Evolutionary conservation across 1,140 invertebrate genomes (phyloP).

Genomic region (Ceratitis capitata): DNA sequence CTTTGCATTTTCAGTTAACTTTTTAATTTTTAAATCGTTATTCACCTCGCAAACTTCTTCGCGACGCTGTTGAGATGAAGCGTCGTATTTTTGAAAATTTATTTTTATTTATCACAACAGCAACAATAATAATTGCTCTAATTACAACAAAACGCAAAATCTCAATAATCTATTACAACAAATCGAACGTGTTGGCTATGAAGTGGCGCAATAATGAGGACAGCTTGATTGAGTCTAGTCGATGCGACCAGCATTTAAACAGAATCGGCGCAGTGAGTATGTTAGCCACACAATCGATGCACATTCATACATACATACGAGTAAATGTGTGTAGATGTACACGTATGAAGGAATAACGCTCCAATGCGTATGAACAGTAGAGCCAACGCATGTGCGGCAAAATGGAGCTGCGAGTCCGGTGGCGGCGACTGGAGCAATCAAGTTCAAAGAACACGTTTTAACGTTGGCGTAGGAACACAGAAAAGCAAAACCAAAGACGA

Average conservation of each 20-base stretch:
- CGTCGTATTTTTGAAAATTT: too few species aligned
- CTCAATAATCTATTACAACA: background rate
- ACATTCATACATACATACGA: background rate
- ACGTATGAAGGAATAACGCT: background rate
- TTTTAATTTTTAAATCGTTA: too few species aligned
- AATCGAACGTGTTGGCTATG: background rate
- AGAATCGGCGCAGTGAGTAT: background rate
- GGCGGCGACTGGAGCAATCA: background rate
- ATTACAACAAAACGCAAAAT: background rate
- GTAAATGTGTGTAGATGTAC: background rate
- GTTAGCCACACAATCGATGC: background rate
- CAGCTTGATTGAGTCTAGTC: background rate
- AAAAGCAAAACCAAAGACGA: too few species aligned
- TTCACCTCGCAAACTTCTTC: too few species aligned
- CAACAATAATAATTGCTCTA: background rate
- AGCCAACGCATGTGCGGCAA: background rate
- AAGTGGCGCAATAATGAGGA: background rate
- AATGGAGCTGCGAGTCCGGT: background rate
- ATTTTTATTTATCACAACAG: background rate
- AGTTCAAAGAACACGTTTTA: constrained; percentile 10
- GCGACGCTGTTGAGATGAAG: too few species aligned
- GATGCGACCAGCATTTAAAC: background rate
- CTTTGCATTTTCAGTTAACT: too few species aligned
- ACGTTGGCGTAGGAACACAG: background rate
- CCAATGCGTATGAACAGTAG: background rate